Evolutionary conservation across 30 jellyfish, hydroid and myxozoan species (phyloP), one percentile per base, ranked within the genome.

Genomic region (Aurelia sp.): DNA sequence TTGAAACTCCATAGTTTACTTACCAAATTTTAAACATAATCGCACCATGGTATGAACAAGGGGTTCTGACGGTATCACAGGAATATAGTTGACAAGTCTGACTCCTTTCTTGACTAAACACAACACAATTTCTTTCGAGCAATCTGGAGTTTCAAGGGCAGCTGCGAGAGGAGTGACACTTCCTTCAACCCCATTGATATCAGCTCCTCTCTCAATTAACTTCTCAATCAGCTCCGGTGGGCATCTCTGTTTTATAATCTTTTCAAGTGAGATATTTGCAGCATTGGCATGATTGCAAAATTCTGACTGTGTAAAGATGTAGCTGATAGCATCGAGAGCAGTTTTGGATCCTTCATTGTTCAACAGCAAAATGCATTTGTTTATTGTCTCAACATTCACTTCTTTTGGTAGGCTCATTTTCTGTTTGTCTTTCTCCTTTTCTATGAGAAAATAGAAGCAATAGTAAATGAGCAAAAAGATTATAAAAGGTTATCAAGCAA

Each of bases 161-260:
- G 35, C 69, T 3, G 30, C 69, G 0, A 59, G 3, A 3, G 69
- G 69, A 18, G 69, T 12, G 13, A 6, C 6, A 16, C 33, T 74
- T n/a, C 79, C 78, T 13, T 40, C n/a, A 9, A 30, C 66, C 0
- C 37, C 31, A 15, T 58, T 18, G 1, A n/a, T 21, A 19, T 63
- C 79, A 10, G 67, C 72, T 13, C 69, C 48, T 35, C 59, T 74
- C 9, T 52, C 73, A 9, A 78, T 47, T 16, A 78, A 78, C 44
- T 66, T n/a, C 37, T 44, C 50, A 12, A 78, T 51, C 57, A 78
- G 16, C n/a, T 62, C 71, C 5, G 58, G 40, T 1, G 89, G 35
- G 15, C 40, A 69, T 6, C 58, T 53, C 11, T 78, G 52, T 62
- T 62, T 67, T 31, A 78, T 62, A 63, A 78, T 23, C 31, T 1